Conservation (phyloP, 1,140 invertebrate species). For the Drosophila melanica region DNA sequence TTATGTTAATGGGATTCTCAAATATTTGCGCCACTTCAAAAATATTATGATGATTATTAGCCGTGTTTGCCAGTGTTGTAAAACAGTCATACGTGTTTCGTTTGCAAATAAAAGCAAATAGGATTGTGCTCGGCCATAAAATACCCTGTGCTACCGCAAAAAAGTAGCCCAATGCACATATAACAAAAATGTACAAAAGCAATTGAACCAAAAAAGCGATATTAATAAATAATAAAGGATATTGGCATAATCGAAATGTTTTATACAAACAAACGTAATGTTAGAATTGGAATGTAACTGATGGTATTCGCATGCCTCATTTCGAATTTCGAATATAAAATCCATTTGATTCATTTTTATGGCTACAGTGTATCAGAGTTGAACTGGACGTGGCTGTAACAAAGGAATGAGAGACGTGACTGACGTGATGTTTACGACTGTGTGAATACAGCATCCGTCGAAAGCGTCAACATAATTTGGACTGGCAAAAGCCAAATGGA, state of each 20-base stretch:
- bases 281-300: background rate
- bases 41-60: slow-evolving; percentile 74
- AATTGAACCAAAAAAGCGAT: too few relatives aligned
- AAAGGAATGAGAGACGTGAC: slow-evolving; percentile 67
- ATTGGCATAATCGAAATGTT: too few relatives aligned
- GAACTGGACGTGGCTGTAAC: slow-evolving; percentile 54
- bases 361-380: slow-evolving; percentile 17
- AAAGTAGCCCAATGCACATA: too few relatives aligned
- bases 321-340: background rate
- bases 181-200: too few relatives aligned
- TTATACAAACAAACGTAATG: too few relatives aligned
- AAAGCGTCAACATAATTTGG: slow-evolving; percentile 53
- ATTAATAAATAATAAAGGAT: too few relatives aligned
- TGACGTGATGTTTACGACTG: slow-evolving; percentile 75
- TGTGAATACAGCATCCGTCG: slow-evolving; percentile 45
- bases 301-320: background rate
- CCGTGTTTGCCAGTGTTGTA: slow-evolving; percentile 72
- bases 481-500: slow-evolving; percentile 43
- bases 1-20: slow-evolving; percentile 73
- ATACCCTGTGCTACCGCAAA: too few relatives aligned
- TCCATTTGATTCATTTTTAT: background rate
- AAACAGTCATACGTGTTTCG: slow-evolving; percentile 76
- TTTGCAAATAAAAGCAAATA: slow-evolving; percentile 41
- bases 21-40: slow-evolving; percentile 73
- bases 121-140: slow-evolving; percentile 2